Conservation (phyloP, 2,797 vertebrate genomes). For the Anguilla megastoma region DNA sequence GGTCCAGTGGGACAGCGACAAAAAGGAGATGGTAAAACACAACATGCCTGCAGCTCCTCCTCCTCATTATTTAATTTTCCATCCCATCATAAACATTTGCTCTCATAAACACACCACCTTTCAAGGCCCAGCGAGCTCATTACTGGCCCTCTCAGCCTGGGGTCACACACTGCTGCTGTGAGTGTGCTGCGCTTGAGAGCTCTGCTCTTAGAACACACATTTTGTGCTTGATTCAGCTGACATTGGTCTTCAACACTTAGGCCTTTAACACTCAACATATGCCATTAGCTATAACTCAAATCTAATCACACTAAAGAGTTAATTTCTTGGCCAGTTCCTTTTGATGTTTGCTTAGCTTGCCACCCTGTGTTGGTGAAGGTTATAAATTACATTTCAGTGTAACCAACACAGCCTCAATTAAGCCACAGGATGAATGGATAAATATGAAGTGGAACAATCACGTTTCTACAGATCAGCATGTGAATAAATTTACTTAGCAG, state of each 20-base stretch:
- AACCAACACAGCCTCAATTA: not conserved
- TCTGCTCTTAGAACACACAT: not conserved
- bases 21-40: slow-evolving; percentile 66
- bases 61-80: slow-evolving; percentile 1
- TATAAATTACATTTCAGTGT: not conserved
- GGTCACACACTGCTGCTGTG: not conserved
- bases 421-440: not conserved
- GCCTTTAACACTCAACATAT: not conserved
- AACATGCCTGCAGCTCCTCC: not conserved
- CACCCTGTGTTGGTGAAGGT: not conserved
- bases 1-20: slow-evolving; percentile 60
- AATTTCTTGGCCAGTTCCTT: not conserved
- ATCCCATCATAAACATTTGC: not conserved
- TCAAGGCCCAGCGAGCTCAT: not conserved
- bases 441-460: not conserved
- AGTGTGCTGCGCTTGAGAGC: not conserved
- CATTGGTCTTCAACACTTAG: not conserved
- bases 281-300: not conserved
- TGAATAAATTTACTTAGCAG: not conserved
- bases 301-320: not conserved
- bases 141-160: not conserved
- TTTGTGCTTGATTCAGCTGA: not conserved
- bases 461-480: not conserved
- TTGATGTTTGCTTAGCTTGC: not conserved
- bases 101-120: not conserved